phyloP scores from a whole-genome alignment of 2,888 invertebrate genomes.

The Sipunculus nudus region DNA sequence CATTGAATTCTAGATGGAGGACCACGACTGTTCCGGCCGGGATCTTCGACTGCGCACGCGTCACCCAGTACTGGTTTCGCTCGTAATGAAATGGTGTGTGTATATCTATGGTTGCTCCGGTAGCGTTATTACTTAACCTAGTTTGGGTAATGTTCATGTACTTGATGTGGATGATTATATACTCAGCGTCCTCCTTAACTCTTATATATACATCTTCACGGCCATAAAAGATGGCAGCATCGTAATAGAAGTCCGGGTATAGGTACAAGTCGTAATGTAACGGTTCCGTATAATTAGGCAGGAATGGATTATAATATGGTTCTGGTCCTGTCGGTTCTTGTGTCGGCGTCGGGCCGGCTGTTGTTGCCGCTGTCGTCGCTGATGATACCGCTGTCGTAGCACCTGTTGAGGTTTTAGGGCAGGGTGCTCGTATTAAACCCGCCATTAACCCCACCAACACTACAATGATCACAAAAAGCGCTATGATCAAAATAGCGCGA shows the following conservation, averaged over 20 bases:
- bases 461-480: constrained; percentile 7
- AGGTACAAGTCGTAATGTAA: constrained; percentile 76
- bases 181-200: constrained; percentile 55
- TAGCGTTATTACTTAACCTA: constrained; percentile 19
- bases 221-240: constrained; percentile 69
- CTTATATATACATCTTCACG: constrained; percentile 66
- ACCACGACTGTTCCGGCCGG: constrained; percentile 45
- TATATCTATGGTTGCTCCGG: constrained; percentile 4
- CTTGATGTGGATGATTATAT: constrained; percentile 73
- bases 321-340: constrained; percentile 8
- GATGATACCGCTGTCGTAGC: background rate
- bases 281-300: constrained; percentile 74
- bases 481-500: constrained; percentile 3
- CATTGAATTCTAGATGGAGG: constrained; percentile 73
- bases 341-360: background rate
- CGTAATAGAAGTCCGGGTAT: constrained; percentile 74
- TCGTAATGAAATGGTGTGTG: constrained; percentile 57
- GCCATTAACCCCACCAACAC: constrained; percentile 19
- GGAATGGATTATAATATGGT: constrained; percentile 60
- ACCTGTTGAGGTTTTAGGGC: background rate
- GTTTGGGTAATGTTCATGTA: constrained; percentile 70
- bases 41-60: constrained; percentile 51
- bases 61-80: constrained; percentile 68
- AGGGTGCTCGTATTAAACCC: constrained; percentile 11
- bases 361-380: background rate